Conservation (phyloP, 2,113 vertebrate genomes). For the Hirundichthys speculiger region DNA sequence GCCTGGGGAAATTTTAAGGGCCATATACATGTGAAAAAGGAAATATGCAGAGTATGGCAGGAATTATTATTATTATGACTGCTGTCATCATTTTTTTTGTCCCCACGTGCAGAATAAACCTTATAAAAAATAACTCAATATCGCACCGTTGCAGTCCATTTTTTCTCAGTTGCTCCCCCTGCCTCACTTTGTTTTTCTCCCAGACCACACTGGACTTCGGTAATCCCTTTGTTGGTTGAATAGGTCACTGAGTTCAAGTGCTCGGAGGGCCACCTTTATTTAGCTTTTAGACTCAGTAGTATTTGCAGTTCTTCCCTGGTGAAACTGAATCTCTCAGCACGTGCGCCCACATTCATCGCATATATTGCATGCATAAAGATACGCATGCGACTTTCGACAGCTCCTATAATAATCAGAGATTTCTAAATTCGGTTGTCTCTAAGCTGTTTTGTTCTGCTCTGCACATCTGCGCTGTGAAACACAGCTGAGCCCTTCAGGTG, state of each 20-base stretch:
- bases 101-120: neutral
- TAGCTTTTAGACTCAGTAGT: slow-evolving; percentile 1
- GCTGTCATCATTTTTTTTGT: neutral
- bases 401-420: slow-evolving; percentile 11
- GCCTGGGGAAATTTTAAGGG: too few species aligned
- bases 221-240: slow-evolving; percentile 1
- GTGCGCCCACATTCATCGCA: slow-evolving; percentile 10
- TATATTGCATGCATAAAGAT: slow-evolving; percentile 17
- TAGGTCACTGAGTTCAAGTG: neutral
- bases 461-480: slow-evolving; percentile 1
- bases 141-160: neutral
- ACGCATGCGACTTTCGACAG: neutral
- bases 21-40: too few species aligned
- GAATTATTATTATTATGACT: neutral
- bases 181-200: slow-evolving; percentile 10
- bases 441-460: slow-evolving; percentile 16
- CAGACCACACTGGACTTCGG: slow-evolving; percentile 11
- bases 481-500: neutral
- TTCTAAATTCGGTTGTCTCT: slow-evolving; percentile 35
- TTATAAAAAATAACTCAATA: slow-evolving; percentile 11
- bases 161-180: slow-evolving; percentile 18
- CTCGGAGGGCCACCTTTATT: slow-evolving; percentile 3
- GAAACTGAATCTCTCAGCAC: slow-evolving; percentile 29
- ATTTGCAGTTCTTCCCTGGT: slow-evolving; percentile 1
- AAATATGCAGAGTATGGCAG: neutral